Base-by-base conservation (phyloP, 1,140 invertebrate genomes). In the Ptiloglossa arizonensis region DNA sequence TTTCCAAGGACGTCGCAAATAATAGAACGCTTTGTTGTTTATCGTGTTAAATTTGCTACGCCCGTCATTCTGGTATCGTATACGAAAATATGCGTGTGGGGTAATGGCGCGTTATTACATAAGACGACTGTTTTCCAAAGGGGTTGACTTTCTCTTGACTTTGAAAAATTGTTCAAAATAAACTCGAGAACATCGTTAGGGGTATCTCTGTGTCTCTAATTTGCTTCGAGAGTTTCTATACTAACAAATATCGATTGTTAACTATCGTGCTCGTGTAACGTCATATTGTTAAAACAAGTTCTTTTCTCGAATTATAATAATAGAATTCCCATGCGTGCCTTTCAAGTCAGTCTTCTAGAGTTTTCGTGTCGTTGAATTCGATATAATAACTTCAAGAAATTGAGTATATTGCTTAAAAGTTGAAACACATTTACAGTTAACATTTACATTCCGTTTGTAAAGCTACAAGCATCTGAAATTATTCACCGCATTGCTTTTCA, bases 11-110 rank as follows among this genome's bases (percentile, higher is more conserved):
- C 32, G 9, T 62, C 0, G 22, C 32, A 63, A 63, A 50, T 72
- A 63, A 63, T 38, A 64, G 59, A 50, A 52, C 52, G 22, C 32
- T n/a, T 27, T 15, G 38, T 67, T 67, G 48, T 67, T 66, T 74
- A 73, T 73, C 60, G 35, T 54, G 71, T 73, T 73, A 74, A 67
- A 74, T 74, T 74, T 67, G 71, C 56, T 66, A 66, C 27, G 15
- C 27, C 54, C 62, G 72, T 72, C 70, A 72, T 63, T 50, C 57
- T 22, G 35, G 54, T 74, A 71, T 74, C 60, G 62, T 56, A 62
- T 44, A 74, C 62, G 52, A 67, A 66, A 74, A 74, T 74, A 74
- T 44, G 32, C 38, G 62, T 35, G 70, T 29, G 32, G 22, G 60
- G n/a, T 22, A 50, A 50, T 35, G 27, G 27, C 50, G 72, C 62